Conservation (phyloP, 2,113 vertebrate species). For the Tragelaphus buxtoni region DNA sequence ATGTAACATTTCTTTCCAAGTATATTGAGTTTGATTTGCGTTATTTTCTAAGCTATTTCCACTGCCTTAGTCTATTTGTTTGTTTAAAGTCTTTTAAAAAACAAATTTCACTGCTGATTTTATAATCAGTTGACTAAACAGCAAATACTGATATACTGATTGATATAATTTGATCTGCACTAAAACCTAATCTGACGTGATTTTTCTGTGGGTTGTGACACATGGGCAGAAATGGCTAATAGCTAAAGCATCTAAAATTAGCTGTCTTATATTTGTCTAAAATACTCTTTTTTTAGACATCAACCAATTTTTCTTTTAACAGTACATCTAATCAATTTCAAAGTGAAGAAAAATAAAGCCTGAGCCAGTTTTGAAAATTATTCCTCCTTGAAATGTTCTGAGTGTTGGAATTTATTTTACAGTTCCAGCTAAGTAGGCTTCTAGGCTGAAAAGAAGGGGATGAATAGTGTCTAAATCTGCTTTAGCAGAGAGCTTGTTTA, state of each 20-base stretch:
- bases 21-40: constrained; percentile 47
- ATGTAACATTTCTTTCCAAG: constrained; percentile 53
- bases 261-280: constrained; percentile 50
- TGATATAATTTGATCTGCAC: background rate
- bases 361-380: constrained; percentile 13
- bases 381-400: constrained; percentile 61
- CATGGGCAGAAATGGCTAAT: background rate
- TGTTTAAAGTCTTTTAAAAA: background rate
- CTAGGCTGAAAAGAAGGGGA: constrained; percentile 43
- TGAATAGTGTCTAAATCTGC: constrained; percentile 58
- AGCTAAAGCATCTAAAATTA: background rate
- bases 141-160: background rate
- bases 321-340: constrained; percentile 70
- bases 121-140: background rate
- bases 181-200: background rate
- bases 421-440: constrained; percentile 42
- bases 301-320: constrained; percentile 50
- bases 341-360: constrained; percentile 61
- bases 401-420: constrained; percentile 58
- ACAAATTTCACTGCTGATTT: background rate
- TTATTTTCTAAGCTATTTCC: constrained; percentile 46
- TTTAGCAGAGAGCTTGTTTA: constrained; percentile 63
- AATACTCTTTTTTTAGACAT: constrained; percentile 35
- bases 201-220: background rate
- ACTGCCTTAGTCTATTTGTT: constrained; percentile 4